A percentile compares a stretch with the other conserved stretches of the same genome.
phyloP scores from a whole-genome alignment of 2,888 invertebrate genomes.

The Dione vanillae region DNA sequence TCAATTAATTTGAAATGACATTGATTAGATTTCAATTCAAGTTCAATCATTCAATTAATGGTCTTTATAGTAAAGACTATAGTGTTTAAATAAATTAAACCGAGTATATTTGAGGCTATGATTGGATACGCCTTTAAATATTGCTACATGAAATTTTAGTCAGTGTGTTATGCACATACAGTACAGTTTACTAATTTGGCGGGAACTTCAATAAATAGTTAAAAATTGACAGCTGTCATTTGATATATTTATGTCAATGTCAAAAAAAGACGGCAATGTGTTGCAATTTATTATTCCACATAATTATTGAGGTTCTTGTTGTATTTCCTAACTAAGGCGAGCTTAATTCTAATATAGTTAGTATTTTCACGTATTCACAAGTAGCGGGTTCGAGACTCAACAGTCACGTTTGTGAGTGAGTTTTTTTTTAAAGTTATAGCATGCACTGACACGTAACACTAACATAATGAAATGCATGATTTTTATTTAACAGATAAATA shows the following conservation, averaged over 20 bases:
- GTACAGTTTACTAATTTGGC: slow-evolving; percentile 62
- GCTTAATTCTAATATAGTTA: slow-evolving; percentile 53
- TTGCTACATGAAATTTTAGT: slow-evolving; percentile 14
- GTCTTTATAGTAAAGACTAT: no score
- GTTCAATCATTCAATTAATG: no score
- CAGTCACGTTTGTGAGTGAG: slow-evolving; percentile 47
- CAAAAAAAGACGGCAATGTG: background rate
- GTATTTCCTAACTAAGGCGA: slow-evolving; percentile 60
- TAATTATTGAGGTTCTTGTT: slow-evolving; percentile 52
- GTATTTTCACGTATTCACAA: slow-evolving; percentile 26
- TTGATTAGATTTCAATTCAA: no score
- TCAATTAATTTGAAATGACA: no score
- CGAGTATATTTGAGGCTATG: no score
- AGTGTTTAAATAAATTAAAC: no score
- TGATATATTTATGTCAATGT: background rate
- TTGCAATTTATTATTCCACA: background rate
- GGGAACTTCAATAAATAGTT: slow-evolving; percentile 34
- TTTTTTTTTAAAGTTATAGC: slow-evolving; percentile 50
- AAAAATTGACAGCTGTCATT: background rate
- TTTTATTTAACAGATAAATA: background rate
- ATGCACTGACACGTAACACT: slow-evolving; percentile 41
- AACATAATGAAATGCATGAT: slow-evolving; percentile 30
- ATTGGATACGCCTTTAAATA: background rate
- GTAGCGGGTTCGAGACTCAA: slow-evolving; percentile 34
- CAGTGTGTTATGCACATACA: slow-evolving; percentile 64